phyloP scores from a whole-genome alignment of 2,888 invertebrate species.

The Sinhomidia bicolor region DNA sequence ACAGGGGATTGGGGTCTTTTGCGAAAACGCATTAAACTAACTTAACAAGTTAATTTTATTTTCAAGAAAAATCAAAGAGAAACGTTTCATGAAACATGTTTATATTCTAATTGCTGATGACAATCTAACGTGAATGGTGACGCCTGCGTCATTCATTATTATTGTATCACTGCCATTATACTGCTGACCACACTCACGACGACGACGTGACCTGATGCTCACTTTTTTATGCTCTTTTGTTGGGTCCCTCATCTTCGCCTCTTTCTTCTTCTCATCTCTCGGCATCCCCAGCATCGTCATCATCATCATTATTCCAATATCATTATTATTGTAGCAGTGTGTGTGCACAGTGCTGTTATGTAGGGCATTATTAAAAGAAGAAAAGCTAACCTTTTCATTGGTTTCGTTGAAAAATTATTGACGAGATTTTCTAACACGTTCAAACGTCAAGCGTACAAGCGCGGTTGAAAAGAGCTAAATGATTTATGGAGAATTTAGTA shows the following conservation, averaged over 20 bases:
- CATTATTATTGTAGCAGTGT: neutral
- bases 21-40: neutral
- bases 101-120: slow-evolving; percentile 64
- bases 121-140: slow-evolving; percentile 57
- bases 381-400: neutral
- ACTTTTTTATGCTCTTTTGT: slow-evolving; percentile 25
- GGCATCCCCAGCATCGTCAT: neutral
- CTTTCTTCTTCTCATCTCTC: neutral
- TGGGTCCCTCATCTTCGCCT: neutral
- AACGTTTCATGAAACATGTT: slow-evolving; percentile 59
- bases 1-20: neutral
- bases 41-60: slow-evolving; percentile 42
- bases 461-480: slow-evolving; percentile 59
- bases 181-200: slow-evolving; percentile 65
- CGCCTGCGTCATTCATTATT: slow-evolving; percentile 39
- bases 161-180: slow-evolving; percentile 48
- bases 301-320: slow-evolving; percentile 28
- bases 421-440: slow-evolving; percentile 27
- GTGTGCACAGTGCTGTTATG: neutral
- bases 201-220: slow-evolving; percentile 52
- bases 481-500: slow-evolving; percentile 62
- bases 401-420: slow-evolving; percentile 15
- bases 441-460: slow-evolving; percentile 2
- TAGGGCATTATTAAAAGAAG: slow-evolving; percentile 16
- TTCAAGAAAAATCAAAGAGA: slow-evolving; percentile 37